A percentile compares a stretch with the other conserved stretches of the same genome.
phyloP scores from a whole-genome alignment of 2,797 vertebrate genomes.

The Sebastes iracundus region DNA sequence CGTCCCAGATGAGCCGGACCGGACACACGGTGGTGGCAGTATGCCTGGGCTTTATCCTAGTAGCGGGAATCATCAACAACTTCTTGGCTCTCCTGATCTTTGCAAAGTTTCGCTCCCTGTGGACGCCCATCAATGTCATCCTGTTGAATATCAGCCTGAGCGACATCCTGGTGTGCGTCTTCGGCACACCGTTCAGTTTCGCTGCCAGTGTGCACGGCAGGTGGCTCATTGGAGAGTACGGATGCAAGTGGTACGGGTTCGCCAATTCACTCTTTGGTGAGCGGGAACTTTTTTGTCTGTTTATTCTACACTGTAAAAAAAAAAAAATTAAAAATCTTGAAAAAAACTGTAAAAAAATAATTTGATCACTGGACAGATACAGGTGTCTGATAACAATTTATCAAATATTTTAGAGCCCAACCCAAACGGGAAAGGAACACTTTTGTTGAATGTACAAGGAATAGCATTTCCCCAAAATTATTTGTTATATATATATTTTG shows the following conservation, averaged over 20 bases:
- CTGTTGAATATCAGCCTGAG: constrained; percentile 85
- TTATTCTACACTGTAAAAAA: too few relatives aligned
- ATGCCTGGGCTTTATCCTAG: constrained; percentile 80
- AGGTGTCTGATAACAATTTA: too few relatives aligned
- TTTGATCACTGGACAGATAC: too few relatives aligned
- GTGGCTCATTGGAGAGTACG: constrained; percentile 81
- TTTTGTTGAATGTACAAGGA: too few relatives aligned
- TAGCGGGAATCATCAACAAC: constrained; percentile 79
- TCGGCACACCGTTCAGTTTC: constrained; percentile 85
- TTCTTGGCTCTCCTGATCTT: constrained; percentile 79
- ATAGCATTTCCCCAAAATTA: too few relatives aligned
- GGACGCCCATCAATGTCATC: constrained; percentile 84
- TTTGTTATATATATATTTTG: too few relatives aligned
- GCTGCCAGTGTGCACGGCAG: constrained; percentile 79
- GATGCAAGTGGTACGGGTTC: constrained; percentile 86
- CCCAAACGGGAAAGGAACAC: too few relatives aligned
- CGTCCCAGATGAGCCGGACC: constrained; percentile 67
- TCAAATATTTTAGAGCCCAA: too few relatives aligned
- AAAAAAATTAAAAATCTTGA: too few relatives aligned
- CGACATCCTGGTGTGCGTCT: constrained; percentile 82
- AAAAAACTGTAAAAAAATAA: too few relatives aligned
- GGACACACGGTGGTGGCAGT: constrained; percentile 80
- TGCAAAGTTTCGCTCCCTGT: constrained; percentile 77
- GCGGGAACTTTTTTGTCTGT: constrained; percentile 18
- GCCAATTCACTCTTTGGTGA: constrained; percentile 85